Evolutionary conservation across 2,888 invertebrate species (phyloP).

Genomic region (Chrysolina haemoptera): DNA sequence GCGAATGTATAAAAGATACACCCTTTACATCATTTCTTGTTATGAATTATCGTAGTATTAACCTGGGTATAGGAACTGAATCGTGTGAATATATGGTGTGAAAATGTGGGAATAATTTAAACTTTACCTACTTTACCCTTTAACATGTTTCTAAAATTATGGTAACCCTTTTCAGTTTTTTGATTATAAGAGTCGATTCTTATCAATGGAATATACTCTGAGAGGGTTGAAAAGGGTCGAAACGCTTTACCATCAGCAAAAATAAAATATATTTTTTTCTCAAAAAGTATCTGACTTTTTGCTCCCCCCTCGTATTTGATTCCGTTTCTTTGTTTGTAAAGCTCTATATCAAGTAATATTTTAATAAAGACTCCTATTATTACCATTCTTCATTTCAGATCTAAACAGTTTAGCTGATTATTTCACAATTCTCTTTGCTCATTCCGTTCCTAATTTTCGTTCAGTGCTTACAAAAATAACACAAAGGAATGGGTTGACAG

Average conservation of each 20-base stretch:
- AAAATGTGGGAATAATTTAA: constrained; percentile 2
- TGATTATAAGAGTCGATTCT: background rate
- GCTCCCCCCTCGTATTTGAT: no score
- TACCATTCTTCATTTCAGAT: no score
- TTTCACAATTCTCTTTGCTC: background rate
- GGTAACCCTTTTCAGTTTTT: constrained; percentile 10
- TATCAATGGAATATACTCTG: background rate
- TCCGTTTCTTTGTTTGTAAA: no score
- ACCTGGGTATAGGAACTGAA: no score
- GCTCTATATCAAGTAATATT: no score
- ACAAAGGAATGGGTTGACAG: constrained; percentile 15
- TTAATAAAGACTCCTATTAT: no score
- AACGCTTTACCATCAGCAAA: background rate
- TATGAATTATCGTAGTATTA: no score
- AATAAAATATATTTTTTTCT: no score
- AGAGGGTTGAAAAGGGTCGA: background rate
- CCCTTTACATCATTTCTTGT: no score
- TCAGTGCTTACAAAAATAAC: constrained; percentile 23
- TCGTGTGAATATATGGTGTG: background rate
- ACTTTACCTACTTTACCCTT: constrained; percentile 13
- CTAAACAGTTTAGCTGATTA: background rate
- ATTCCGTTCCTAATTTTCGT: background rate
- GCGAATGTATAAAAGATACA: no score
- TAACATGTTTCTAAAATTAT: background rate
- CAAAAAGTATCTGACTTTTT: no score